A percentile compares a stretch with the other conserved stretches of the same genome.
Conservation (phyloP, 2,888 invertebrate species). For the Agrypnus murinus region DNA sequence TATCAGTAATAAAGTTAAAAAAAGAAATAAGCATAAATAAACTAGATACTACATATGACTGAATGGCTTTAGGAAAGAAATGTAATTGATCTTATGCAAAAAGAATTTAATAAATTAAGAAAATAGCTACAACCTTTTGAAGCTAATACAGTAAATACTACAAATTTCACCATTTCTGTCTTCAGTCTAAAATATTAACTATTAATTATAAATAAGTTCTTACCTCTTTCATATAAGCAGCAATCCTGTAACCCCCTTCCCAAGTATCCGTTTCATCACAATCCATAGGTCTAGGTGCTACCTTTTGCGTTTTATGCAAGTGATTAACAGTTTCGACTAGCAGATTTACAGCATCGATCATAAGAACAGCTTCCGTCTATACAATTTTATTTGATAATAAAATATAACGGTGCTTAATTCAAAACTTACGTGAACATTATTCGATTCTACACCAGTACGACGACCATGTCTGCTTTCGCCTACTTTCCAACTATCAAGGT, state of each 20-base stretch:
- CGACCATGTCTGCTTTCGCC: conserved; percentile 51
- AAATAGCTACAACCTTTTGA: too few species aligned
- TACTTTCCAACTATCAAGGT: conserved; percentile 70
- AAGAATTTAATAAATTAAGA: too few species aligned
- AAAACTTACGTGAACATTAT: conserved; percentile 53
- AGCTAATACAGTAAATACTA: too few species aligned
- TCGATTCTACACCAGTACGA: conserved; percentile 40
- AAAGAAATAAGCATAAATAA: too few species aligned
- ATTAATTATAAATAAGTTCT: too few species aligned
- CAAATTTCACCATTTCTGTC: too few species aligned
- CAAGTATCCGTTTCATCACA: conserved; percentile 70
- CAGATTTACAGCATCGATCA: conserved; percentile 81
- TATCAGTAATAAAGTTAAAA: too few species aligned
- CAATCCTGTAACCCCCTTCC: conserved; percentile 77
- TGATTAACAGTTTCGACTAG: conserved; percentile 56
- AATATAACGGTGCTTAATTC: background rate
- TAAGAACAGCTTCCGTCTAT: conserved; percentile 79
- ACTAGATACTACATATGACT: too few species aligned
- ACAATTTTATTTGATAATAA: conserved; percentile 49
- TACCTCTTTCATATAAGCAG: conserved; percentile 79
- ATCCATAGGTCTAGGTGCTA: conserved; percentile 53
- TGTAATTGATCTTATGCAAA: too few species aligned
- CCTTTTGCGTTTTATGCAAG: conserved; percentile 53
- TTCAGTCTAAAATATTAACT: too few species aligned
- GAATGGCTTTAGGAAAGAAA: too few species aligned